Evolutionary conservation across 1,140 invertebrate species (phyloP), one percentile per base, ranked within the genome.

Genomic region (Bombus pascuorum): DNA sequence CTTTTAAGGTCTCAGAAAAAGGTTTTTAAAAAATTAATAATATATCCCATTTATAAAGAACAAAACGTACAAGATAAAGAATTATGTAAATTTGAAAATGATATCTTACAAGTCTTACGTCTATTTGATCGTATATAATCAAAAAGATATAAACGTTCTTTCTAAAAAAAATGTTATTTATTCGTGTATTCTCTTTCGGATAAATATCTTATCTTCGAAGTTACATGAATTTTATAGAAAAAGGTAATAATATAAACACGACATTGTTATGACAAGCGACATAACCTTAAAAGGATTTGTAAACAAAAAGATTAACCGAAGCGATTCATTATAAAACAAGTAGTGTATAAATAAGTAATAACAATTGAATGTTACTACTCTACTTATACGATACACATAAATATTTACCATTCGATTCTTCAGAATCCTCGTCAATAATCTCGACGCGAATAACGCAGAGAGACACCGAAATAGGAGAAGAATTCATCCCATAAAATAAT

Each of bases 361-460:
- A 88, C 44, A 70, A 34, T 12, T 59, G 34, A 68, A 42, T 53
- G 34, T 74, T 65, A 77, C 76, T 39, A 4, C 37, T 81, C 3
- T 53, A 22, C 72, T 53, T 57, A 28, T 62, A 84, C 37, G 59
- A 59, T 42, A n/a, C 22, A 59, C 18, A 32, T 47, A 87, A 57
- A 70, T 86, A 72, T 79, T 83, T 70, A 95, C 94, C 91, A 86
- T 89, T 90, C 88, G 87, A 91, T 90, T 94, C 91, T 89, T 94
- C 92, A 74, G 91, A 80, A 76, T 93, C 87, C 68, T 88, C 85
- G 90, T 95, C 92, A 83, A 94, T 93, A 86, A 96, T 95, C 94
- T 96, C 96, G 72, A 96, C 95, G 82, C 96, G 95, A 94, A 96
- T 95, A 87, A 96, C 95, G 91, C 96, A 96, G 71, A 96, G 94